Conservation (phyloP, 2,113 vertebrate species). For the Sinocyclocheilus maitianheensis region DNA sequence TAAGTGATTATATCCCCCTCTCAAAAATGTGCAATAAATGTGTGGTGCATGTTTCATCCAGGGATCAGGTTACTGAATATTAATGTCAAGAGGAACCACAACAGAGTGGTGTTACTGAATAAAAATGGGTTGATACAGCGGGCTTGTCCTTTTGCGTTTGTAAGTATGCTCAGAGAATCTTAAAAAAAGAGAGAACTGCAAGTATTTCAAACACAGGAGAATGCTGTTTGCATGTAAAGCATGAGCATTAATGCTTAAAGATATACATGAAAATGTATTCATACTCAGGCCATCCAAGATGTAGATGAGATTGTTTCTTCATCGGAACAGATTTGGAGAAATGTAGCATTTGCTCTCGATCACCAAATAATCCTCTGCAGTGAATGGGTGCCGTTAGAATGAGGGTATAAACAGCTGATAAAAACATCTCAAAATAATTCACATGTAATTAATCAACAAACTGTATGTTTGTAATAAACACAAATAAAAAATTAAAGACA, state of each 20-base stretch:
- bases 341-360: neutral
- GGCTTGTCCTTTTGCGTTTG: constrained; percentile 3
- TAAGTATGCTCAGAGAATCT: neutral
- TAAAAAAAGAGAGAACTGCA: neutral
- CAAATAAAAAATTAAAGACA: no score
- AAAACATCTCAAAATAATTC: no score
- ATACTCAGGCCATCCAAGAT: neutral
- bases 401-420: no score
- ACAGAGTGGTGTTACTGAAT: constrained; percentile 26
- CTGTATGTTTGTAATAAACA: no score
- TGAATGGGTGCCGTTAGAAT: neutral
- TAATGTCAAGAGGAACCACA: constrained; percentile 30
- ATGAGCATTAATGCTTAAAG: neutral
- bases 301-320: neutral
- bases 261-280: neutral
- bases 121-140: constrained; percentile 3
- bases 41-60: constrained; percentile 12
- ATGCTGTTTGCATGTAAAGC: neutral
- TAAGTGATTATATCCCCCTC: constrained; percentile 25
- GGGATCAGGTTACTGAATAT: constrained; percentile 18
- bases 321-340: neutral
- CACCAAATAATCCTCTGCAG: neutral
- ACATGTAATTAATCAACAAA: no score
- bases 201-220: neutral
- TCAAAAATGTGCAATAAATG: constrained; percentile 36